Percentiles rank a stretch among this genome's conserved stretches.
Conservation (phyloP, 2,888 invertebrate genomes). For the Eledona agricola region DNA sequence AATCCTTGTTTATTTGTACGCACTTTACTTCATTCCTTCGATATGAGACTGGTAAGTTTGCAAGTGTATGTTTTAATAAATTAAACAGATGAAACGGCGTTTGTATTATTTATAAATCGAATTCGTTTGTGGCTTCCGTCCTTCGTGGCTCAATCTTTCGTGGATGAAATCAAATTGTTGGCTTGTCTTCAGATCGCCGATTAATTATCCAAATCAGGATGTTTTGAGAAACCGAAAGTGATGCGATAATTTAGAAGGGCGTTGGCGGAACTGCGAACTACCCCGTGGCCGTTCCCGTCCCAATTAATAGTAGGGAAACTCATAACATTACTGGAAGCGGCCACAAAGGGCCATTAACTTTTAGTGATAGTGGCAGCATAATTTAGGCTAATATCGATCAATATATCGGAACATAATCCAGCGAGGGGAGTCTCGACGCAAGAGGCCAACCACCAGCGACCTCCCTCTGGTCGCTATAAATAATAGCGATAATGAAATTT, state of each 20-base stretch:
- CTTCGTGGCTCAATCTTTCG: no score
- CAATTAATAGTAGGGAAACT: conserved; percentile 48
- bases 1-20: no score
- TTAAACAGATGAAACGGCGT: no score
- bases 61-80: no score
- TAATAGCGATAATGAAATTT: conserved; percentile 48
- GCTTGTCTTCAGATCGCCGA: no score
- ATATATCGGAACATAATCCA: conserved; percentile 47
- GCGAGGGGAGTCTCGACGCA: conserved; percentile 41
- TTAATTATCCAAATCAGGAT: no score
- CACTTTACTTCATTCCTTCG: no score
- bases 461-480: conserved; percentile 46
- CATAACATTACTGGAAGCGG: conserved; percentile 50
- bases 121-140: no score
- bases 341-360: conserved; percentile 56
- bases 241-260: conserved; percentile 7
- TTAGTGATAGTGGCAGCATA: conserved; percentile 51
- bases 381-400: conserved; percentile 51
- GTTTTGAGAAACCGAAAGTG: no score
- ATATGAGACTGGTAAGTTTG: no score
- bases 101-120: no score
- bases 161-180: no score
- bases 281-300: conserved; percentile 19
- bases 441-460: conserved; percentile 48
- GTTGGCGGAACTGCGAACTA: conserved; percentile 7